Evolutionary conservation across 2,113 vertebrate species (phyloP), one percentile per base, ranked within the genome.

Genomic region (Lasiurus borealis): DNA sequence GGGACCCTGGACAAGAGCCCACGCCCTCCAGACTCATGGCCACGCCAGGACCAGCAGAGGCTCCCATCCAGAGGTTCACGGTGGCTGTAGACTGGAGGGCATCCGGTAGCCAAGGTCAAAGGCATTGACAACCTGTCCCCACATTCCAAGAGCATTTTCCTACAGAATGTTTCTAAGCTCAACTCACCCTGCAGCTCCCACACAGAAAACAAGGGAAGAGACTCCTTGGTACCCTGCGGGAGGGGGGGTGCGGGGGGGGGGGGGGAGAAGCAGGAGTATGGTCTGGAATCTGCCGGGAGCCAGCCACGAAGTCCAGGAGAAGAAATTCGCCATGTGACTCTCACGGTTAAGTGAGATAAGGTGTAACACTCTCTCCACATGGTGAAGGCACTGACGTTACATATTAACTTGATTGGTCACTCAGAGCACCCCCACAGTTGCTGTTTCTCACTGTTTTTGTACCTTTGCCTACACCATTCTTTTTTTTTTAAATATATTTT

Each of bases 341-440:
- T 77, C 14, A 34, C 31, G 87, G 36, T 46, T 76, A 57, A 93
- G 86, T 69, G 46, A 86, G 31, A 18, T 59, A 21, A 66, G 80
- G 4, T 36, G 52, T 54, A 59, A 52, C 59, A 46, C 59, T 76
- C 9, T 62, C 40, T 83, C 19, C 27, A 31, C 85, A 46, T 6
- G 50, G 29, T 73, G 50, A 81, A 93, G 66, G 29, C 31, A 40
- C 18, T 77, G 48, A 18, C 16, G 68, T 92, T 89, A 50, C 0
- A 3, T 36, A 83, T 89, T 88, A 52, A 91, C 88, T 89, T 85
- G 76, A 52, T 88, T 59, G 66, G 25, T 85, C 46, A 90, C 48
- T 85, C 59, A 36, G 21, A 40, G 46, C 46, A 44, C 12, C 8
- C 19, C 18, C 46, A 1, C 50, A 78, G 64, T n/a, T 88, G 77